These are phyloP conservation scores for Echinarachnius parma DNA, from an alignment of 53 echinoderm and acorn worm species.

Conservation along the genomic window DNA sequence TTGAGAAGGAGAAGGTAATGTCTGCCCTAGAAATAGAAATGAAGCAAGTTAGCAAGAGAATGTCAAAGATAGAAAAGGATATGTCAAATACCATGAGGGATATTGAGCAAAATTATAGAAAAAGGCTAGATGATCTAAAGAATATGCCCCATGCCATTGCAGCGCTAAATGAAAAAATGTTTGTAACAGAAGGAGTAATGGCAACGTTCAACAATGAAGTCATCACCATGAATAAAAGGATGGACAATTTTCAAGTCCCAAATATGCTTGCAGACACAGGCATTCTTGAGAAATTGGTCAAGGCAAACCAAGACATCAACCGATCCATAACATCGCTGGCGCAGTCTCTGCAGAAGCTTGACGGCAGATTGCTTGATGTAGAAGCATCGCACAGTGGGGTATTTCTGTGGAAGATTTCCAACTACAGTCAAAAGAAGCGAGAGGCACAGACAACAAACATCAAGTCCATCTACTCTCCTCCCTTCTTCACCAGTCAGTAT, in stretches of 20 bases:
- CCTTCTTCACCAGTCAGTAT: conserved; percentile 75
- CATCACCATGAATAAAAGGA: too few relatives aligned
- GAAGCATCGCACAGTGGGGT: conserved; percentile 35
- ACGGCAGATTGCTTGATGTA: background rate
- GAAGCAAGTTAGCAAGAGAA: too few relatives aligned
- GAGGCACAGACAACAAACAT: conserved; percentile 41
- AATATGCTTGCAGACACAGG: background rate
- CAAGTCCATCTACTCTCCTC: conserved; percentile 71
- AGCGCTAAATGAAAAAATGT: too few relatives aligned
- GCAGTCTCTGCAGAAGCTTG: background rate
- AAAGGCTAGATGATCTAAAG: too few relatives aligned
- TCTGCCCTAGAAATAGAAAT: too few relatives aligned
- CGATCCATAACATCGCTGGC: background rate
- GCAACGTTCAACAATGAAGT: too few relatives aligned
- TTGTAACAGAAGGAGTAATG: too few relatives aligned
- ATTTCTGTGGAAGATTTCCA: conserved; percentile 37
- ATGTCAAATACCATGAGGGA: too few relatives aligned
- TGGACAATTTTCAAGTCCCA: conserved; percentile 18
- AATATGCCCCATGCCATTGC: too few relatives aligned
- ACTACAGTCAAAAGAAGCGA: conserved; percentile 29
- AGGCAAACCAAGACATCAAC: conserved; percentile 5
- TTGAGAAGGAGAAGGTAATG: too few relatives aligned
- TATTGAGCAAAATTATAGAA: too few relatives aligned
- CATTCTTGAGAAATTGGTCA: background rate
- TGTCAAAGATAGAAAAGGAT: too few relatives aligned